These are phyloP conservation scores for Austrolebias charrua DNA, from an alignment of 2,797 vertebrate genomes.

Conservation along the genomic window DNA sequence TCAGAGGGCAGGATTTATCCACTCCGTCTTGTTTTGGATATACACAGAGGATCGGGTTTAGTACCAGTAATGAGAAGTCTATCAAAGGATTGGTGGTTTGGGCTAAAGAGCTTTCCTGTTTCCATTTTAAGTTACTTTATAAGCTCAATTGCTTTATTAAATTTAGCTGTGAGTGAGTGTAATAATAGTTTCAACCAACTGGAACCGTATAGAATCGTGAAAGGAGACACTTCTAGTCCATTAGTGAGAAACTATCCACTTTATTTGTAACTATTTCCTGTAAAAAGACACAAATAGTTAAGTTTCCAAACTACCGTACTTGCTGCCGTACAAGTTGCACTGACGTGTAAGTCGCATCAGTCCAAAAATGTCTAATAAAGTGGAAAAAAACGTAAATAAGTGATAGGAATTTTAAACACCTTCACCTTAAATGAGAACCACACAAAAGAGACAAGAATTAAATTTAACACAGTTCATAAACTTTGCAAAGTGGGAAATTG, in stretches of 20 bases:
- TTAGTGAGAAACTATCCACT: neutral
- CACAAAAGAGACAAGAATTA: too few species aligned
- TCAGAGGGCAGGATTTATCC: constrained; percentile 39
- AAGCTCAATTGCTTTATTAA: constrained; percentile 27
- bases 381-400: too few species aligned
- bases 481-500: too few species aligned
- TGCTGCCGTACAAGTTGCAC: too few species aligned
- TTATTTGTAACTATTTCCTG: neutral
- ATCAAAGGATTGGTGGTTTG: constrained; percentile 30
- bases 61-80: constrained; percentile 43
- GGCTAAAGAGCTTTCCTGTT: constrained; percentile 28
- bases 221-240: neutral
- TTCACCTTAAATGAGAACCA: too few species aligned
- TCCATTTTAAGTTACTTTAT: constrained; percentile 10
- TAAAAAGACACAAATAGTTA: too few species aligned
- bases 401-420: too few species aligned
- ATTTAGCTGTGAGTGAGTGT: constrained; percentile 6
- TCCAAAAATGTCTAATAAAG: too few species aligned
- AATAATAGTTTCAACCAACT: constrained; percentile 2
- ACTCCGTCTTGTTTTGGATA: constrained; percentile 31
- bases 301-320: too few species aligned
- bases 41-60: constrained; percentile 38
- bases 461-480: too few species aligned
- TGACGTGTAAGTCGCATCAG: too few species aligned
- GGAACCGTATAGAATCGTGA: neutral